A percentile compares a stretch with the other conserved stretches of the same genome.
These are phyloP conservation scores for Venustoraphidia nigricollis DNA, from an alignment of 2,888 invertebrate genomes.

Conservation along the genomic window DNA sequence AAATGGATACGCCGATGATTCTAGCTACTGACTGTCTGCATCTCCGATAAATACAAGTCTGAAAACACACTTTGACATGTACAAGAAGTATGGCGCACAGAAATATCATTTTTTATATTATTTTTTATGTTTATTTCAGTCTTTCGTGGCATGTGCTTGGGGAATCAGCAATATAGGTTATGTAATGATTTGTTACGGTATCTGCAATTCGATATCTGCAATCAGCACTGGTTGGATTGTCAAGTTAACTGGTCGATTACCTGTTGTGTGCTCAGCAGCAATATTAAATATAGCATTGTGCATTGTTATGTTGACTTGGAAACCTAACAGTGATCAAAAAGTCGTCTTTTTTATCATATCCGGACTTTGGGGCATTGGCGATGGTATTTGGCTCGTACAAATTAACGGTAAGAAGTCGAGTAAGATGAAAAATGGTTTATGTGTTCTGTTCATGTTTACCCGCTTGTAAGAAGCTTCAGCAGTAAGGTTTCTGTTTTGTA, in stretches of 20 bases:
- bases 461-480: no score
- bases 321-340: constrained; percentile 32
- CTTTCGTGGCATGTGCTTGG: constrained; percentile 39
- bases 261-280: constrained; percentile 41
- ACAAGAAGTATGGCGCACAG: no score
- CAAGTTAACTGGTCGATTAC: constrained; percentile 42
- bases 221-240: constrained; percentile 32
- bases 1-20: no score
- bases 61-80: no score
- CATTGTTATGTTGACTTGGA: constrained; percentile 38
- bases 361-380: constrained; percentile 46
- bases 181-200: constrained; percentile 50
- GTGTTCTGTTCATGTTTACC: no score
- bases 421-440: no score
- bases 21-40: no score
- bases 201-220: constrained; percentile 44
- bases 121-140: constrained; percentile 23
- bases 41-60: no score
- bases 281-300: constrained; percentile 37
- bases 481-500: no score
- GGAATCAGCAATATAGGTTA: constrained; percentile 51
- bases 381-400: constrained; percentile 51
- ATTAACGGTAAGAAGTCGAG: constrained; percentile 35
- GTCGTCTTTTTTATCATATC: constrained; percentile 39
- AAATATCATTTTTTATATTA: no score